Evolutionary conservation across 2,888 invertebrate species (phyloP), one percentile per base, ranked within the genome.

Genomic region (Latrodectus elegans): DNA sequence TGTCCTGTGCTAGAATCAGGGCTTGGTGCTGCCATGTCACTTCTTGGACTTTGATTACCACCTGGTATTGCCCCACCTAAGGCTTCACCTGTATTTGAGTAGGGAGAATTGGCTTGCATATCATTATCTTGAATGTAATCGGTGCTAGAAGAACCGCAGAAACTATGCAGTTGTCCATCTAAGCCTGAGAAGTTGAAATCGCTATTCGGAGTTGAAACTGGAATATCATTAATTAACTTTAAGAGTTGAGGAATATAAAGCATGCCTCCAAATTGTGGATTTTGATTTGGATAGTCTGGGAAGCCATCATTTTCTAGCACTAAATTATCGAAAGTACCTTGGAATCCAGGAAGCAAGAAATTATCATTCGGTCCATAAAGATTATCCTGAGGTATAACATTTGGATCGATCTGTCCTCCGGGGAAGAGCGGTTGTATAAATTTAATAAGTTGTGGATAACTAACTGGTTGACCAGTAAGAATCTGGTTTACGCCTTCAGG

Each of bases 231-330:
- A 14, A 81, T 38, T 15, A 81, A 65, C 17, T 52, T 72, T 1
- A 81, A 38, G 9, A 81, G 52, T 81, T 81, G 72, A 14, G 81
- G 81, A n/a, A 81, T 49, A 9, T 81, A 81, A 51, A 73, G 73
- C n/a, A 73, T 51, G 11, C 73, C 73, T 67, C 81, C 73, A 15
- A 51, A 67, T 52, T 64, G 81, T 15, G 60, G 60, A 0, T 60
- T 12, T 11, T 60, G 60, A 38, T 38, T 38, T 0, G 38, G 38
- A n/a, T 15, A 60, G n/a, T 60, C 60, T 10, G 8, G 60, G 60
- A 60, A 60, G 4, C 51, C 51, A 9, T 52, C 15, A 11, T 67
- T 67, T 17, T 6, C 15, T 65, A 81, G 49, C 1, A 4, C 65
- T 12, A 81, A 51, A 52, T 73, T 74, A 51, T 73, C 51, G 38